phyloP scores from a whole-genome alignment of 2,113 vertebrate species.

The Corynorhinus townsendii region DNA sequence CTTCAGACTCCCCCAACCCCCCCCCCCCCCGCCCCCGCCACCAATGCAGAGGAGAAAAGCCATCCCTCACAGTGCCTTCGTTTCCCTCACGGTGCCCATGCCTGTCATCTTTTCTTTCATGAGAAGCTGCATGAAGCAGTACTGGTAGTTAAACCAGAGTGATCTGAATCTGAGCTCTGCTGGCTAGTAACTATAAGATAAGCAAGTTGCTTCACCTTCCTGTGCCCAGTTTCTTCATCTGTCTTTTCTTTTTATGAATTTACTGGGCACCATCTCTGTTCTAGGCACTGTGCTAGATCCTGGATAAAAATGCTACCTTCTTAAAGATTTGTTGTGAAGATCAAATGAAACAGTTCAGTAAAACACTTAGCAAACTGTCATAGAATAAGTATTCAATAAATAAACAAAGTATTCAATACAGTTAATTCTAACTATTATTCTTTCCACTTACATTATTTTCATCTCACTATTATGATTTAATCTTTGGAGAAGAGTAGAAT shows the following conservation, averaged over 20 bases:
- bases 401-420: too few species aligned
- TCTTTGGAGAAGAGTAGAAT: background rate
- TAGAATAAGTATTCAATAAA: background rate
- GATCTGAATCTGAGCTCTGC: background rate
- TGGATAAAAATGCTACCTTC: background rate
- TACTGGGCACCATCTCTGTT: background rate
- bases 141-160: background rate
- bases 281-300: too few species aligned
- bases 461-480: background rate
- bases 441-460: background rate
- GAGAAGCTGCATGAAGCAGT: background rate
- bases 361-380: background rate
- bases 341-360: background rate
- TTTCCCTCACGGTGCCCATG: background rate
- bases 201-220: too few species aligned
- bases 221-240: background rate
- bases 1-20: background rate
- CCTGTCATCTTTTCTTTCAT: background rate
- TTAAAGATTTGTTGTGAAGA: background rate
- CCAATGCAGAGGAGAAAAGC: background rate
- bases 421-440: background rate
- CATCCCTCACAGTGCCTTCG: background rate
- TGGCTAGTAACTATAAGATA: background rate
- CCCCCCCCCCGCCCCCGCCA: accelerated
- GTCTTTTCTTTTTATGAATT: background rate